Evolutionary conservation across 2,113 vertebrate species (phyloP), one percentile per base, ranked within the genome.

Genomic region (Oenanthe oenanthe): DNA sequence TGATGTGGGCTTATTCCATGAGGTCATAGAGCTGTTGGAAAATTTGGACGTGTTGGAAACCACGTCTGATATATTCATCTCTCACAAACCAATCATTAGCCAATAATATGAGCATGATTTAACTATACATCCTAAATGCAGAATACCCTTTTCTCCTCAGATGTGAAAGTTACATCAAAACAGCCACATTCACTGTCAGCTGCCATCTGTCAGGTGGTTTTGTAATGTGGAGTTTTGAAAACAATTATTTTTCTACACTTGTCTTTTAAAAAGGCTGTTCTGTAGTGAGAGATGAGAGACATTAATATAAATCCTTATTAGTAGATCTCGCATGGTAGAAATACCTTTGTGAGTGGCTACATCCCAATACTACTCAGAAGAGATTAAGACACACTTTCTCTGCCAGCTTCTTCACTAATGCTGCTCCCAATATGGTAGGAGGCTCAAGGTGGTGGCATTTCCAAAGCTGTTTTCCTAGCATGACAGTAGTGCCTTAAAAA

Each of bases 161-260:
- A 68, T 56, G 31, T 14, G 8, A n/a, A 70, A 84, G 31, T 68
- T 42, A 47, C 36, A 42, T 58, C 54, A 57, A 78, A 92, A 20
- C 62, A 75, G 45, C 16, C 63, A 68, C 58, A 40, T 31, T 48
- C 51, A 34, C 67, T 70, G 56, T 47, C 74, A 80, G 67, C 58
- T 73, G 77, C 85, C 81, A 89, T 88, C 89, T 92, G 77, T 31
- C 81, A 94, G 74, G 31, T 62, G 28, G 47, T 38, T 89, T 76
- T 51, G 24, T 71, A 66, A 79, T 36, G 67, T 21, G 60, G 40
- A 56, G 18, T 77, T 88, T 74, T 85, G 32, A 70, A 95, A 92
- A 53, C 31, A 82, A 66, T 47, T 38, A 3, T 74, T 92, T 94
- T 91, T 63, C 43, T 80, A 47, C 25, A 20, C 29, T 88, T 71